Percentiles rank a stretch among this genome's conserved stretches.
Conservation (phyloP, 2,888 invertebrate species). For the Cylindroiulus punctatus region DNA sequence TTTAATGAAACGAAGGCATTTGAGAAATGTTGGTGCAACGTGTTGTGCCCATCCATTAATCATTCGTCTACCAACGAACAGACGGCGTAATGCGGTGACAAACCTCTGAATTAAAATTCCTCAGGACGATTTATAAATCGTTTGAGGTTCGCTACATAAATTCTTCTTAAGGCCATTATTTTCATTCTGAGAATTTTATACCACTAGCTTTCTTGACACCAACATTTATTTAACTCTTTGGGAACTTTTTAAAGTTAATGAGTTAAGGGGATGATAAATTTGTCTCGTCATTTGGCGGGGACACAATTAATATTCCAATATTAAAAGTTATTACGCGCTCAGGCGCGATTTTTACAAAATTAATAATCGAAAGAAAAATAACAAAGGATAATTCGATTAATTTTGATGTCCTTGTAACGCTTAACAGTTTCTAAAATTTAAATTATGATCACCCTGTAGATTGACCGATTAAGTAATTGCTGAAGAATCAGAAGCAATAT, state of each 20-base stretch:
- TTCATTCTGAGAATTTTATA: background rate
- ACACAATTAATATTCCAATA: too few relatives aligned
- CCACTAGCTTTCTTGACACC: background rate
- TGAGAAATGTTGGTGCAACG: slow-evolving; percentile 30
- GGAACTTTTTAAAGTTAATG: background rate
- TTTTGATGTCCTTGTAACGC: too few relatives aligned
- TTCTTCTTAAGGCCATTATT: slow-evolving; percentile 34
- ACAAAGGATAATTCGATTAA: too few relatives aligned
- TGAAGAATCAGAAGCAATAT: too few relatives aligned
- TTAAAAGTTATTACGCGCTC: too few relatives aligned
- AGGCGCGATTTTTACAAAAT: too few relatives aligned
- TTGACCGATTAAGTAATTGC: too few relatives aligned
- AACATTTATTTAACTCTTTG: background rate
- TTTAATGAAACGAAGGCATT: slow-evolving; percentile 39
- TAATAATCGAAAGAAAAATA: too few relatives aligned
- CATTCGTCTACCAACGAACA: slow-evolving; percentile 22
- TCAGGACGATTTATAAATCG: slow-evolving; percentile 37
- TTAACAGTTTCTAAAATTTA: too few relatives aligned
- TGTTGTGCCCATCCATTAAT: slow-evolving; percentile 33
- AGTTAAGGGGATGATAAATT: background rate
- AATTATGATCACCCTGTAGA: too few relatives aligned
- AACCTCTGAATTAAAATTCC: slow-evolving; percentile 43
- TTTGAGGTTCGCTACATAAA: slow-evolving; percentile 22
- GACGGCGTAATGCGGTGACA: slow-evolving; percentile 43
- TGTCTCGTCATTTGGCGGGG: too few relatives aligned